Evolutionary conservation across 2,113 vertebrate genomes (phyloP).

Genomic region (Gnathonemus longibarbis): DNA sequence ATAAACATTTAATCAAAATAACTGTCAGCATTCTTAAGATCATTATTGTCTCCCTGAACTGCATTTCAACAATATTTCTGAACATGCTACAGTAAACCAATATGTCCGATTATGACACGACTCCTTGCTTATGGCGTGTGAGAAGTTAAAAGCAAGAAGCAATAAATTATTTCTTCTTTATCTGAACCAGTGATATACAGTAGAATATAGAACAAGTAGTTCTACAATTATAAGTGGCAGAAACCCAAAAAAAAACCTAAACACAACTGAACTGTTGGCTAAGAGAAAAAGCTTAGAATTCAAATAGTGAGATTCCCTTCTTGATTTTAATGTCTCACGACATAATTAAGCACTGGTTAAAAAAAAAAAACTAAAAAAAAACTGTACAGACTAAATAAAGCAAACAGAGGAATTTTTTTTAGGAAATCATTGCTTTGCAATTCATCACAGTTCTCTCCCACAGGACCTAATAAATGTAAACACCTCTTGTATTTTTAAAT

Average conservation of each 20-base stretch:
- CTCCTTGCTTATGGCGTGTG: conserved; percentile 76
- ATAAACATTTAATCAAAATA: conserved; percentile 69
- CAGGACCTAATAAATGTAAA: conserved; percentile 95
- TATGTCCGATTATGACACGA: conserved; percentile 79
- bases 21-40: conserved; percentile 55
- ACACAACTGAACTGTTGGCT: conserved; percentile 75
- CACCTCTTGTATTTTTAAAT: conserved; percentile 73
- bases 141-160: conserved; percentile 81
- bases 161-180: conserved; percentile 97
- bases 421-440: conserved; percentile 83
- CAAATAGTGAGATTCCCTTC: conserved; percentile 71
- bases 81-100: conserved; percentile 90
- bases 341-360: conserved; percentile 86
- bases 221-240: conserved; percentile 62
- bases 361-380: conserved; percentile 59
- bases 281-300: conserved; percentile 65
- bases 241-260: conserved; percentile 48
- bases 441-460: conserved; percentile 74
- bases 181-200: conserved; percentile 92
- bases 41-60: conserved; percentile 66
- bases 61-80: conserved; percentile 61
- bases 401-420: conserved; percentile 63
- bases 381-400: conserved; percentile 71
- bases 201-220: conserved; percentile 73
- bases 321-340: conserved; percentile 99